These are phyloP conservation scores for Acanthopleura granulata DNA, from an alignment of 2,888 invertebrate genomes.

Conservation along the genomic window DNA sequence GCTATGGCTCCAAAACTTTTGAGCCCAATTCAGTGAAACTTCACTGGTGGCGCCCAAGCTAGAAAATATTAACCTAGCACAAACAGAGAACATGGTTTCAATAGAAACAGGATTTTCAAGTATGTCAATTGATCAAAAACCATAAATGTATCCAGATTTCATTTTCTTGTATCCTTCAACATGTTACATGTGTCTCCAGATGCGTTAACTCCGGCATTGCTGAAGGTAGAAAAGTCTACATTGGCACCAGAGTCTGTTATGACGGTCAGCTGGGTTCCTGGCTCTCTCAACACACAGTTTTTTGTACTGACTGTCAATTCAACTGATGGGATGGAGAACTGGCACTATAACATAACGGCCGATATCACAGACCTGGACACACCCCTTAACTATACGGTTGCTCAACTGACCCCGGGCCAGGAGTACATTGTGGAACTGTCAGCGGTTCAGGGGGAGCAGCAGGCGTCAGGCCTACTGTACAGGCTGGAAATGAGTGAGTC, in stretches of 20 bases:
- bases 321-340: neutral
- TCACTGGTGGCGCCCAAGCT: no score
- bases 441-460: neutral
- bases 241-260: neutral
- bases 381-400: neutral
- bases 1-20: no score
- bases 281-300: neutral
- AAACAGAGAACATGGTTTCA: no score
- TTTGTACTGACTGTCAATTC: neutral
- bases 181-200: neutral
- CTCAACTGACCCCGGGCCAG: neutral
- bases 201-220: neutral
- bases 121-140: no score
- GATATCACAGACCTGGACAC: neutral
- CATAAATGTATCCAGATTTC: no score
- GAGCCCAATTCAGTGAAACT: no score
- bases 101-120: no score
- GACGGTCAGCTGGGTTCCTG: conserved; percentile 3
- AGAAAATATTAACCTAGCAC: no score
- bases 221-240: neutral
- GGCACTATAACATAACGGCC: neutral
- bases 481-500: neutral
- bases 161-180: neutral
- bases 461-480: neutral
- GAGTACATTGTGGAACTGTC: neutral